A percentile compares a stretch with the other conserved stretches of the same genome.
These are phyloP conservation scores for Cremastobaeus sp. DNA, from an alignment of 2,888 invertebrate genomes.

Conservation along the genomic window DNA sequence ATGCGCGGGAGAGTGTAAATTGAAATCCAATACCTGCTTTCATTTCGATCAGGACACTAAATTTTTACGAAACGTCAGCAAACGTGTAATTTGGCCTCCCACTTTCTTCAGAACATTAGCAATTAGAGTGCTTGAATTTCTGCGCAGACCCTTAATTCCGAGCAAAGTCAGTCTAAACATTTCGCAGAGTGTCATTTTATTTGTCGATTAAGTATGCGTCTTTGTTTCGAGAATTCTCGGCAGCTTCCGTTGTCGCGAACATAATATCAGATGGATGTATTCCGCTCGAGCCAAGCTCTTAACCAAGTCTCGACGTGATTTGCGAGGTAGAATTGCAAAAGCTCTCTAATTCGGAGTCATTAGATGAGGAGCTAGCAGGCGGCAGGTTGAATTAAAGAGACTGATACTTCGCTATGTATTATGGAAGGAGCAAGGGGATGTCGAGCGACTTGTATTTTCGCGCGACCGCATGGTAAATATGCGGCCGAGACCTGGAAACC, in stretches of 20 bases:
- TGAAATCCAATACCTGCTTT: conserved; percentile 71
- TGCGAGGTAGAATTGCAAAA: conserved; percentile 49
- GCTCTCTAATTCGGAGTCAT: conserved; percentile 45
- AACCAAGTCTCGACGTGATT: conserved; percentile 43
- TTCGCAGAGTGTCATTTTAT: too few species aligned
- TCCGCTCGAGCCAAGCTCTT: conserved; percentile 48
- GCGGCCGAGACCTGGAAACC: conserved; percentile 6
- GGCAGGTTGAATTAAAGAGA: conserved; percentile 33
- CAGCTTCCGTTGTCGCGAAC: too few species aligned
- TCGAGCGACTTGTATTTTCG: conserved; percentile 11
- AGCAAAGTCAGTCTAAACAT: too few species aligned
- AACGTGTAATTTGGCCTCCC: conserved; percentile 1
- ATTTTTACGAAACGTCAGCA: conserved; percentile 34
- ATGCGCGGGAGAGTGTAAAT: conserved; percentile 70
- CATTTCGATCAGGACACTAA: conserved; percentile 45
- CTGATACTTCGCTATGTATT: conserved; percentile 35
- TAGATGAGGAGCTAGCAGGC: conserved; percentile 36
- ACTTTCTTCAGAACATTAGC: too few species aligned
- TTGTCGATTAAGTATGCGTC: conserved; percentile 5
- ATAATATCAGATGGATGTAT: conserved; percentile 44
- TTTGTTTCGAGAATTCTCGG: conserved; percentile 1
- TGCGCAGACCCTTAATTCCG: too few species aligned
- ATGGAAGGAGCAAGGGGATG: conserved; percentile 29
- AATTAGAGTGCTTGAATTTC: too few species aligned
- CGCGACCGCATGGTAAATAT: conserved; percentile 28